Evolutionary conservation across 1,140 invertebrate species (phyloP).

Genomic region (Adelges cooleyi): DNA sequence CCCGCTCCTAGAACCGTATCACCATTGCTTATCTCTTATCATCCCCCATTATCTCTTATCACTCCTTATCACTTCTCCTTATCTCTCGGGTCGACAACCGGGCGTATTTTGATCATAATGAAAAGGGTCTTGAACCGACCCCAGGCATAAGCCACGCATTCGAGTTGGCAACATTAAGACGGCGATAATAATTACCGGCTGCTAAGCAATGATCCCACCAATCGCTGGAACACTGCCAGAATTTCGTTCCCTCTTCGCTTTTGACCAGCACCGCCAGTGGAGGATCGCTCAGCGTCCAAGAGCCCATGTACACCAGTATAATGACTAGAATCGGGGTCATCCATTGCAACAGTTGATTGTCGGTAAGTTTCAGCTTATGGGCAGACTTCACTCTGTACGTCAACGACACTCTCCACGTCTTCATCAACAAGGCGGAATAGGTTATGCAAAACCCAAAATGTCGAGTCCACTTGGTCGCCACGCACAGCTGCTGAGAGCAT

Average conservation of each 20-base stretch:
- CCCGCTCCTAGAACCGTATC: background rate
- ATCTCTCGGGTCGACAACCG: too few relatives aligned
- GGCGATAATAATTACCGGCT: too few relatives aligned
- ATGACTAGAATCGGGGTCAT: constrained; percentile 78
- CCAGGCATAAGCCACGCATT: too few relatives aligned
- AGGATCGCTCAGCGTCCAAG: constrained; percentile 75
- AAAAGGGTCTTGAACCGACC: too few relatives aligned
- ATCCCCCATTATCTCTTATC: too few relatives aligned
- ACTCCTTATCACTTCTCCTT: too few relatives aligned
- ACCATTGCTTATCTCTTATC: too few relatives aligned
- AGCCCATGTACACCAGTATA: constrained; percentile 74
- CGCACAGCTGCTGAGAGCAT: constrained; percentile 64
- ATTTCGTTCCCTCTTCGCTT: constrained; percentile 51
- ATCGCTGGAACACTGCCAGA: constrained; percentile 78
- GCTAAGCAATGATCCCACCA: constrained; percentile 87
- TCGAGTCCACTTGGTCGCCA: constrained; percentile 79
- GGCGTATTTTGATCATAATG: too few relatives aligned
- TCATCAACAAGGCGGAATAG: constrained; percentile 81
- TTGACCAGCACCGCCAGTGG: constrained; percentile 64
- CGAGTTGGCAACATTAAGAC: too few relatives aligned
- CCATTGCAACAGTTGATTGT: constrained; percentile 81
- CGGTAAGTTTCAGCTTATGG: constrained; percentile 82
- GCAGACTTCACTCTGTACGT: constrained; percentile 89
- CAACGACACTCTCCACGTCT: constrained; percentile 85
- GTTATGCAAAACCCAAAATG: constrained; percentile 85